phyloP scores from a whole-genome alignment of 2,888 invertebrate genomes.

The Drosophila demipolita region DNA sequence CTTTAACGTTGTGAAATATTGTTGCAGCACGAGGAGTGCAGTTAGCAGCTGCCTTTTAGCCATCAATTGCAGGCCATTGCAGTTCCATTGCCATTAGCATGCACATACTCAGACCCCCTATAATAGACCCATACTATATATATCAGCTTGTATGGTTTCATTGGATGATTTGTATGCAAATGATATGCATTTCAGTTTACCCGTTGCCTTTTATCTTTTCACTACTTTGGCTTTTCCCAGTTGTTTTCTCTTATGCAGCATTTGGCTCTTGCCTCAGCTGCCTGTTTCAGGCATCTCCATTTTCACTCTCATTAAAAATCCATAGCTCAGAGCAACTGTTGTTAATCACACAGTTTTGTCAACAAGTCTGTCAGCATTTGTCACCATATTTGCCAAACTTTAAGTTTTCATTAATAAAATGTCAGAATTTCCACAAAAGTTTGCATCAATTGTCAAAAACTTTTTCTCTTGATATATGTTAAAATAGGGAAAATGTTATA shows the following conservation, averaged over 20 bases:
- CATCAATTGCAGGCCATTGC: slow-evolving; percentile 35
- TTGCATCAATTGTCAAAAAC: slow-evolving; percentile 50
- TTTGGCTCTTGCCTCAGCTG: slow-evolving; percentile 39
- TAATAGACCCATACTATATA: neutral
- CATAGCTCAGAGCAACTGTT: slow-evolving; percentile 33
- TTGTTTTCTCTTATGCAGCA: slow-evolving; percentile 39
- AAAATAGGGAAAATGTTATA: neutral
- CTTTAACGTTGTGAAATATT: slow-evolving; percentile 62
- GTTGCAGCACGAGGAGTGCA: slow-evolving; percentile 27
- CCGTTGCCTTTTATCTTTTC: slow-evolving; percentile 19
- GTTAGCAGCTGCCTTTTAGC: slow-evolving; percentile 3
- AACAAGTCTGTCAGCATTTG: slow-evolving; percentile 45
- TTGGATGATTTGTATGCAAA: slow-evolving; percentile 62
- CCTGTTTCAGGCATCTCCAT: slow-evolving; percentile 11
- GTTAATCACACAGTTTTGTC: slow-evolving; percentile 29
- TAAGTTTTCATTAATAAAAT: slow-evolving; percentile 62
- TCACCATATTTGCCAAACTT: slow-evolving; percentile 38
- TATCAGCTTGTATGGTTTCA: slow-evolving; percentile 31
- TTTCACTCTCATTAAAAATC: slow-evolving; percentile 48
- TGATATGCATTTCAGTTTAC: slow-evolving; percentile 41
- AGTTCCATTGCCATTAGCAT: slow-evolving; percentile 15
- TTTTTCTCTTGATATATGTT: slow-evolving; percentile 32
- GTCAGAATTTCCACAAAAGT: slow-evolving; percentile 39
- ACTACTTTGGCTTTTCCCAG: neutral
- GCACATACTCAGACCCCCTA: neutral